Evolutionary conservation across 2,113 vertebrate genomes (phyloP).

Genomic region (Rhinolophus sinicus): DNA sequence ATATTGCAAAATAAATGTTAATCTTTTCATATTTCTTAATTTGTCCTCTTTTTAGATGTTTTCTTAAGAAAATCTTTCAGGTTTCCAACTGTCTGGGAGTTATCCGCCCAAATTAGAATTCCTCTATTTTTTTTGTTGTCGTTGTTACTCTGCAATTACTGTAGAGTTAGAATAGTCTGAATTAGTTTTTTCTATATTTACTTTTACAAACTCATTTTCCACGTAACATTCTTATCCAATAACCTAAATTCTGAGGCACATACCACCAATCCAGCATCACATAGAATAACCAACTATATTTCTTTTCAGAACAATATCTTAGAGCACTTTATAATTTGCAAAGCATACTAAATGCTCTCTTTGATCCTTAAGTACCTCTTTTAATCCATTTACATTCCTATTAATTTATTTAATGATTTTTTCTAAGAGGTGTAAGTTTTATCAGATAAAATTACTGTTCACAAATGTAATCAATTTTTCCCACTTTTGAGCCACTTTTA

Average conservation of each 20-base stretch:
- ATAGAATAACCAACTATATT: neutral
- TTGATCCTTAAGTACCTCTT: neutral
- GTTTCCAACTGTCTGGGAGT: neutral
- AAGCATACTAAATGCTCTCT: neutral
- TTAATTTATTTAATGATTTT: conserved; percentile 14
- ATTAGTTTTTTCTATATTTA: neutral
- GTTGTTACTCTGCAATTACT: neutral
- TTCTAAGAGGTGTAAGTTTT: neutral
- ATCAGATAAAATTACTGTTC: conserved; percentile 19
- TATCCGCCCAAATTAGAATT: neutral
- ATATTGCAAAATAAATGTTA: conserved; percentile 25
- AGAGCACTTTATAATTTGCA: neutral
- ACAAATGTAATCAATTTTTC: conserved; percentile 14
- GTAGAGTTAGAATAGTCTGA: conserved; percentile 45
- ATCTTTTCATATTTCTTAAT: neutral
- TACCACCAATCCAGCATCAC: neutral
- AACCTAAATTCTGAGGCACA: neutral
- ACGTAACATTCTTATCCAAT: neutral
- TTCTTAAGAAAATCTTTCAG: neutral
- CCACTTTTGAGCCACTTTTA: neutral
- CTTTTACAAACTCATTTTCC: neutral
- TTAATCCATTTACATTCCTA: neutral
- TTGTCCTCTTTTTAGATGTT: neutral
- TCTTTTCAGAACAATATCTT: neutral
- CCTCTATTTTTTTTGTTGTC: neutral